Base-by-base conservation (phyloP, 2,113 vertebrate species). In the Lagenorhynchus albirostris region DNA sequence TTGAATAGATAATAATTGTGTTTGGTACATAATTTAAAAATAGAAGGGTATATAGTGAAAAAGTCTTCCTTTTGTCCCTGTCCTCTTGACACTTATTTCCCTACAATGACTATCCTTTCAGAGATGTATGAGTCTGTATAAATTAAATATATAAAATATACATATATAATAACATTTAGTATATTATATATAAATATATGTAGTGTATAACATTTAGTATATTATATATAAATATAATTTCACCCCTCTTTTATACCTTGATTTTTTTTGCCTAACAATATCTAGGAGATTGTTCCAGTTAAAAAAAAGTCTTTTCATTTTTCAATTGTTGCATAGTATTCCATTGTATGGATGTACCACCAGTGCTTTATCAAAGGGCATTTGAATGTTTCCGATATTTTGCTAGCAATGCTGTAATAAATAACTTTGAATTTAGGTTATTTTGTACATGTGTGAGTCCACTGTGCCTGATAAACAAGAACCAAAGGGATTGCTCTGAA, bases 11-110 rank as follows among this genome's bases (percentile, higher is more conserved):
- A 68, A 2, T 77, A 71, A 29, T 87, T 87, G 18, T 3, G 63
- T 31, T 87, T 96, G 50, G 20, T 82, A 76, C 20, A 23, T 63
- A 89, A 82, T 82, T 89, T 77, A 92, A 86, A 92, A 92, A 38
- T 76, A 86, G 79, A 68, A 86, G 18, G 29, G 2, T 58, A 50
- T 58, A 38, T n/a, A 74, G 36, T 95, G 62, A 85, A 55, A 89
- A 85, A 80, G 6, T 41, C 44, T 96, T 87, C 10, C 17, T 92
- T 94, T 86, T 81, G 18, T 63, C 76, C 50, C 21, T 82, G 47
- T 83, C 62, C 53, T 36, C 89, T 81, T 76, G 60, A 68, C 9
- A 58, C 11, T 50, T 3, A 50, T 71, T 94, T 89, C 17, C 68
- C 62, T 92, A 36, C 41, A 89, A 20, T 47, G 12, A 89, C 11